phyloP scores from a whole-genome alignment of 2,797 vertebrate genomes.

The Ctenochaetus hawaiiensis region DNA sequence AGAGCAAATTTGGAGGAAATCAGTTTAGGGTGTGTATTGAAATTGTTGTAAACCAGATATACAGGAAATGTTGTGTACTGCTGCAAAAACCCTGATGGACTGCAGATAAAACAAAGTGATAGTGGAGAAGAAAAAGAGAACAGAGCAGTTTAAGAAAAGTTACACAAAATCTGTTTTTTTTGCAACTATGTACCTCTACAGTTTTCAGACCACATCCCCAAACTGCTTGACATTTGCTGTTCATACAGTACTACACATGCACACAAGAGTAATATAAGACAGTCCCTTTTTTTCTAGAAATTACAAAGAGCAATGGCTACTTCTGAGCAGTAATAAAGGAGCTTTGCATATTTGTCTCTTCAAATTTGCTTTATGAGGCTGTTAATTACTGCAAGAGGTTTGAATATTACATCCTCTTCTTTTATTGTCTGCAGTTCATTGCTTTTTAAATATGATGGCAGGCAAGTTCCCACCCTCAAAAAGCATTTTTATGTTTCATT shows the following conservation, averaged over 20 bases:
- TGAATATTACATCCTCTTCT: conserved; percentile 44
- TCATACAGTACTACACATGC: neutral
- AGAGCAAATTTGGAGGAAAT: conserved; percentile 6
- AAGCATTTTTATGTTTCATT: conserved; percentile 36
- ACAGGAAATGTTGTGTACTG: conserved; percentile 18
- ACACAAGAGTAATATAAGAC: conserved; percentile 39
- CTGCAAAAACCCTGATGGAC: conserved; percentile 11
- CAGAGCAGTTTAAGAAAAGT: neutral
- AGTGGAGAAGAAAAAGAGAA: neutral
- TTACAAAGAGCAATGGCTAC: conserved; percentile 40
- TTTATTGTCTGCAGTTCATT: conserved; percentile 48
- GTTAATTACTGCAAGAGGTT: conserved; percentile 60
- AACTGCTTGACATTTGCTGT: neutral
- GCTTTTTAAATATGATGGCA: conserved; percentile 44
- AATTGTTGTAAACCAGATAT: conserved; percentile 15
- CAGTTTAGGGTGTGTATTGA: neutral
- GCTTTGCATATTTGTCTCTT: conserved; percentile 33
- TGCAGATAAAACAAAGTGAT: neutral
- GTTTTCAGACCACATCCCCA: too few relatives aligned
- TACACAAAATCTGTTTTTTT: too few relatives aligned
- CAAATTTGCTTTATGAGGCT: conserved; percentile 42
- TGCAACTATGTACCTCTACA: too few relatives aligned
- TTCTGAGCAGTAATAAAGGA: conserved; percentile 41
- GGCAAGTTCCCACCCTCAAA: conserved; percentile 26
- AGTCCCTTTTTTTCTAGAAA: conserved; percentile 17